Base-by-base conservation (phyloP, 2,113 vertebrate genomes). In the Oncorhynchus tshawytscha region DNA sequence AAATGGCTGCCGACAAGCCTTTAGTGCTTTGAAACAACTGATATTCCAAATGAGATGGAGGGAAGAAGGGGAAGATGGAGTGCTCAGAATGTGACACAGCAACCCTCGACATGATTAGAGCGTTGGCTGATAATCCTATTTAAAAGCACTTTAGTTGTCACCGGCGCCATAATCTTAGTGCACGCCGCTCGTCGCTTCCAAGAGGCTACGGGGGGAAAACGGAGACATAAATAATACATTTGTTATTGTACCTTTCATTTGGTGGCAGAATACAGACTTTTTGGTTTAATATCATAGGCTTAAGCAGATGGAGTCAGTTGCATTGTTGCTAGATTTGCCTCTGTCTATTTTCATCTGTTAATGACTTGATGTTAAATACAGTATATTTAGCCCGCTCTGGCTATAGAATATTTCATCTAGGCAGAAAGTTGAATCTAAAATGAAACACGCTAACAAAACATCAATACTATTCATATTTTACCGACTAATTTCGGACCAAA, bases 131-230 rank as follows among this genome's bases (percentile, higher is more conserved):
- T 91, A 90, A 92, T 91, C 88, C 85, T 79, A 81, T 92, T 92
- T 86, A 87, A 89, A 91, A 86, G 87, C 85, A 76, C 82, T 89
- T 85, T 71, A 72, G 79, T 85, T 89, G 88, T 92, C 88, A 79
- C 22, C 82, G 83, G 73, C 77, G 77, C 76, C 64, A 73, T 80
- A 89, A 79, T 84, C 80, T 76, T 81, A 73, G 72, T 34, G 69
- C 79, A 74, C 64, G 39, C 59, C 49, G 12, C 11, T 13, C 11
- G 49, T 51, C 49, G 15, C 49, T 79, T 76, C 78, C n/a, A 13
- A 70, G 70, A 20, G 1, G 54, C 39, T 45, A 45, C 1, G 9
- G 8, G 16, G n/a, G 66, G 13, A 5, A 67, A 31, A 67, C 2
- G 45, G 24, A 64, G 75, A 67, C 77, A 31, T 65, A 60, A 80